These are phyloP conservation scores for Orientallactaga sibirica DNA, from an alignment of 2,797 vertebrate species.

Conservation along the genomic window DNA sequence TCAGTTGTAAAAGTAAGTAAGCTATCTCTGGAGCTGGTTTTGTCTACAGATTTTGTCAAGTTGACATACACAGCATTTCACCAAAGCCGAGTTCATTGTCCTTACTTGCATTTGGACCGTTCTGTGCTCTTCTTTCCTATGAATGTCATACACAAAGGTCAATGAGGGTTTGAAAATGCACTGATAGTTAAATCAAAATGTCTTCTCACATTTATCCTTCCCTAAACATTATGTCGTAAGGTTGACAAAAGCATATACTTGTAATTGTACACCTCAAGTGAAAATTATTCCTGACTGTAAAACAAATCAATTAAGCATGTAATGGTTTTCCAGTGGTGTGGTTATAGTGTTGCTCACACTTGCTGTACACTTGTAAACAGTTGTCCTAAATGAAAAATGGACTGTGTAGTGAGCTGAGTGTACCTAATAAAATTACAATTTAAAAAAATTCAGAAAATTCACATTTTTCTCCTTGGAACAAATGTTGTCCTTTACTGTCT, in stretches of 20 bases:
- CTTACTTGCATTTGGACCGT: no score
- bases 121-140: no score
- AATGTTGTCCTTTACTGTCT: background rate
- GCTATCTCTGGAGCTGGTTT: background rate
- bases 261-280: slow-evolving; percentile 45
- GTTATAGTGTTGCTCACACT: no score
- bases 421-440: slow-evolving; percentile 67
- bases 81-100: no score
- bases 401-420: background rate
- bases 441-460: background rate
- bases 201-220: background rate
- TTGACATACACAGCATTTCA: no score
- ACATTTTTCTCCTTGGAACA: background rate
- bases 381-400: no score
- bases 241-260: slow-evolving; percentile 31
- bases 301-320: background rate
- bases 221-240: slow-evolving; percentile 54
- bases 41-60: no score
- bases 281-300: slow-evolving; percentile 62
- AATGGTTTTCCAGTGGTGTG: no score
- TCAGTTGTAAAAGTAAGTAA: slow-evolving; percentile 57
- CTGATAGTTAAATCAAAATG: no score
- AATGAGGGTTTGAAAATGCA: no score
- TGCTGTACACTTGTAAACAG: no score
- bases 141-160: no score